These are phyloP conservation scores for Hucho hucho DNA, from an alignment of 2,113 vertebrate genomes.

Conservation along the genomic window DNA sequence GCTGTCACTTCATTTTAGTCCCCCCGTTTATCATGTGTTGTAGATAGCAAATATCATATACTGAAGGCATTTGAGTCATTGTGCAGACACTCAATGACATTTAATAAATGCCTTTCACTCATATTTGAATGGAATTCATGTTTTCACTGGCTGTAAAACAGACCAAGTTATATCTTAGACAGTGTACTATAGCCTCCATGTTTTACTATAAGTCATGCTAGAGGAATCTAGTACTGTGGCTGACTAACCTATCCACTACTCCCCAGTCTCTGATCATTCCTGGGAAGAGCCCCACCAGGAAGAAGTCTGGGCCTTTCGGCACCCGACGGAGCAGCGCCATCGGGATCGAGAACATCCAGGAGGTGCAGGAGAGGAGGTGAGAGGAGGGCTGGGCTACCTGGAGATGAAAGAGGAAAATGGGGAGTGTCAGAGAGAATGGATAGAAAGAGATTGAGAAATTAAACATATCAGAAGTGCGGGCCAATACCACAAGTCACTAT, in stretches of 20 bases:
- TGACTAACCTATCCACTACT: slow-evolving; percentile 44
- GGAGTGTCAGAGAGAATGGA: neutral
- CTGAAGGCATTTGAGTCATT: too few species aligned
- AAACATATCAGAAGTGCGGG: neutral
- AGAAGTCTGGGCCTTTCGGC: slow-evolving; percentile 92
- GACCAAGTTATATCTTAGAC: too few species aligned
- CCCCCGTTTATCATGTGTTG: too few species aligned
- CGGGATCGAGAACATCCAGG: slow-evolving; percentile 97
- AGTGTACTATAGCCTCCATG: too few species aligned
- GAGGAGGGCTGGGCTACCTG: slow-evolving; percentile 25
- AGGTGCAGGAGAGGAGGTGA: slow-evolving; percentile 93
- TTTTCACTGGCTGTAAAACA: too few species aligned
- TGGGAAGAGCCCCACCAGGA: slow-evolving; percentile 93
- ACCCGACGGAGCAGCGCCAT: slow-evolving; percentile 94
- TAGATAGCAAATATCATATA: too few species aligned
- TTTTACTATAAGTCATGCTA: too few species aligned
- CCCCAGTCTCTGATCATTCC: slow-evolving; percentile 92
- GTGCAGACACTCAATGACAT: neutral
- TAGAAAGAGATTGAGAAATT: neutral
- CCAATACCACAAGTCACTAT: neutral
- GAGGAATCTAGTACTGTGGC: neutral
- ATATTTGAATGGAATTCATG: too few species aligned
- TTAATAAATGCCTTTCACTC: neutral
- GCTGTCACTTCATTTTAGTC: too few species aligned
- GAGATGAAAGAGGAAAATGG: neutral